Evolutionary conservation across 1,140 invertebrate genomes (phyloP).

Genomic region (Onthophagus taurus): DNA sequence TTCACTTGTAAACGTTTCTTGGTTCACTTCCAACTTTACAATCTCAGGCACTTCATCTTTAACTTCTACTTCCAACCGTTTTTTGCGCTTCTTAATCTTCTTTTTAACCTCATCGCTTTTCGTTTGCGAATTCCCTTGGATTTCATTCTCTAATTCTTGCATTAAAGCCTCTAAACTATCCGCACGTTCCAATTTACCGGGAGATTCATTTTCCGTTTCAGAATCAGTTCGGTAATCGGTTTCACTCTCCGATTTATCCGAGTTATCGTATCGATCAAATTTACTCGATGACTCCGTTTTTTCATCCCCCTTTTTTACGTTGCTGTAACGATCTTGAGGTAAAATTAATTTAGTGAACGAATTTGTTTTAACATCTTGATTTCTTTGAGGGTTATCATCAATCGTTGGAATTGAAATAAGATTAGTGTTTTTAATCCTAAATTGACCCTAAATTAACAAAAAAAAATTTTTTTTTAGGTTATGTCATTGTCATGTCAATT

Average conservation of each 20-base stretch:
- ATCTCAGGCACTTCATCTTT: constrained; percentile 3
- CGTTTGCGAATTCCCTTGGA: constrained; percentile 26
- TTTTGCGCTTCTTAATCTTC: constrained; percentile 17
- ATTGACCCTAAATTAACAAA: constrained; percentile 23
- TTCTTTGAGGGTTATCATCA: constrained; percentile 8
- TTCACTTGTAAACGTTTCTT: neutral
- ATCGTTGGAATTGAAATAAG: constrained; percentile 26
- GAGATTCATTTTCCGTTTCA: constrained; percentile 3
- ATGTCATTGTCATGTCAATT: too few relatives aligned
- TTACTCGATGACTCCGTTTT: constrained; percentile 25
- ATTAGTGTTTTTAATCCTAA: constrained; percentile 22
- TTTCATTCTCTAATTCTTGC: constrained; percentile 36
- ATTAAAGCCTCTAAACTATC: constrained; percentile 35
- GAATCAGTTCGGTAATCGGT: too few relatives aligned
- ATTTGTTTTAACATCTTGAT: neutral
- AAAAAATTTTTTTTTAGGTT: too few relatives aligned
- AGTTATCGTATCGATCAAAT: constrained; percentile 34
- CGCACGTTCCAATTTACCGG: constrained; percentile 21
- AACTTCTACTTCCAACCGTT: constrained; percentile 4
- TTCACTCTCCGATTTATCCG: constrained; percentile 32
- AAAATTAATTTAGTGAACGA: constrained; percentile 19
- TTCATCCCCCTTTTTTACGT: constrained; percentile 11
- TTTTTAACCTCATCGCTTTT: constrained; percentile 22
- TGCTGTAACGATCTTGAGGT: constrained; percentile 29
- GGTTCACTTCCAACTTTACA: neutral